Evolutionary conservation across 2,113 vertebrate genomes (phyloP), one percentile per base, ranked within the genome.

Genomic region (Aldabrachelys gigantea): DNA sequence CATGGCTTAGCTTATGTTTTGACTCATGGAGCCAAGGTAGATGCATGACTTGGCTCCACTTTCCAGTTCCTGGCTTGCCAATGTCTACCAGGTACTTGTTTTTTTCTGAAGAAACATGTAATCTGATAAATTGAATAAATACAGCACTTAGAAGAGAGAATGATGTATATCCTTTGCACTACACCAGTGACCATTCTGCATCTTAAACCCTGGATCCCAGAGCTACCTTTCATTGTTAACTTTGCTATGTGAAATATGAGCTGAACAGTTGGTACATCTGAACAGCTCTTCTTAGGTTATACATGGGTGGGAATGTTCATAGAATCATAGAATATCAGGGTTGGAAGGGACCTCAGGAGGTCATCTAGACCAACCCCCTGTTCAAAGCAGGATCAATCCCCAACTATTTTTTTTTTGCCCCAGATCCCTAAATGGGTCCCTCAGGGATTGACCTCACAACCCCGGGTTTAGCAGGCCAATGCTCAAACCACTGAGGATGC

Each of bases 71-170:
- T 95, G 13, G 9, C 93, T 79, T 88, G 90, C 59, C 83, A 95
- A 96, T 69, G 53, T 96, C 95, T 97, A 95, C 97, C 97, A 98
- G 97, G 96, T 97, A 94, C 85, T 97, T 94, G 88, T 21, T 47
- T 88, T 59, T 84, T 65, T 96, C 94, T 94, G 89, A 94, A 95
- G 88, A 89, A 97, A 89, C 38, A 80, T 88, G 94, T 93, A 87
- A 96, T 95, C 93, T 96, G 97, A 98, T 98, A 97, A 98, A 96
- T 95, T 91, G 96, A 93, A 95, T 97, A 96, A 98, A 96, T 94
- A 94, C 85, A 98, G 96, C 96, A 93, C 88, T 95, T 91, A 96
- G 82, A 94, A 97, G 94, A 96, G 87, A 96, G 78, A 69, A 91
- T 31, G 16, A 95, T 95, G 87, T 80, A 95, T 72, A 86, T 25